Percentiles rank a stretch among this genome's conserved stretches.
Conservation (phyloP, 2,888 invertebrate species). For the Lithosia quadra region DNA sequence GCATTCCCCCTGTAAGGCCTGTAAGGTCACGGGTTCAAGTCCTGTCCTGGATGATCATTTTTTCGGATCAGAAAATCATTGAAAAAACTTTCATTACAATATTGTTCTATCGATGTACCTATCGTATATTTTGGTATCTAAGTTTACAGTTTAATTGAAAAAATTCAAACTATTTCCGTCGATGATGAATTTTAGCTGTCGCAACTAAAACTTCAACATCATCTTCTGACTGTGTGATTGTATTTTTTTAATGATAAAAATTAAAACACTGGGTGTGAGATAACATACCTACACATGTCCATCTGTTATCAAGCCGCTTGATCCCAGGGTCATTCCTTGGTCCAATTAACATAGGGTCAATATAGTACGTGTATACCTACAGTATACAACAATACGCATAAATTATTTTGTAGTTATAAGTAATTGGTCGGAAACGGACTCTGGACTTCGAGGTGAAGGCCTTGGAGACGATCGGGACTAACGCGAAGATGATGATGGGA, state of each 20-base stretch:
- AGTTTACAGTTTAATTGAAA: background rate
- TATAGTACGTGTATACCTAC: slow-evolving; percentile 14
- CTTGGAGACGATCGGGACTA: too few species aligned
- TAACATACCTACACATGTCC: slow-evolving; percentile 49
- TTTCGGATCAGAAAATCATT: too few species aligned
- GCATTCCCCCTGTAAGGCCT: too few species aligned
- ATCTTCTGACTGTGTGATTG: slow-evolving; percentile 18
- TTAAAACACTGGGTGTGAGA: slow-evolving; percentile 29
- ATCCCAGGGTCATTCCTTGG: slow-evolving; percentile 69
- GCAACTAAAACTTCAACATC: slow-evolving; percentile 8
- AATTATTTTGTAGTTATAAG: slow-evolving; percentile 12
- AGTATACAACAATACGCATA: slow-evolving; percentile 3
- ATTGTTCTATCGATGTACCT: too few species aligned
- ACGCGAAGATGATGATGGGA: too few species aligned
- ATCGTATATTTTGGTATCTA: background rate
- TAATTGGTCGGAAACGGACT: background rate
- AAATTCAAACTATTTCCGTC: background rate
- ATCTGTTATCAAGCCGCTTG: slow-evolving; percentile 54
- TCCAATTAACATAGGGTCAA: slow-evolving; percentile 65
- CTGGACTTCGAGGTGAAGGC: too few species aligned
- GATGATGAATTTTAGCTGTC: background rate
- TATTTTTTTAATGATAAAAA: slow-evolving; percentile 20
- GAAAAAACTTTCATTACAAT: too few species aligned
- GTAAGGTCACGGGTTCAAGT: too few species aligned
- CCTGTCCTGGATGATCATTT: too few species aligned